Evolutionary conservation across 35 echinoderm and acorn worm species (phyloP), one percentile per base, ranked within the genome.

Genomic region (Eucidaris tribuloides): DNA sequence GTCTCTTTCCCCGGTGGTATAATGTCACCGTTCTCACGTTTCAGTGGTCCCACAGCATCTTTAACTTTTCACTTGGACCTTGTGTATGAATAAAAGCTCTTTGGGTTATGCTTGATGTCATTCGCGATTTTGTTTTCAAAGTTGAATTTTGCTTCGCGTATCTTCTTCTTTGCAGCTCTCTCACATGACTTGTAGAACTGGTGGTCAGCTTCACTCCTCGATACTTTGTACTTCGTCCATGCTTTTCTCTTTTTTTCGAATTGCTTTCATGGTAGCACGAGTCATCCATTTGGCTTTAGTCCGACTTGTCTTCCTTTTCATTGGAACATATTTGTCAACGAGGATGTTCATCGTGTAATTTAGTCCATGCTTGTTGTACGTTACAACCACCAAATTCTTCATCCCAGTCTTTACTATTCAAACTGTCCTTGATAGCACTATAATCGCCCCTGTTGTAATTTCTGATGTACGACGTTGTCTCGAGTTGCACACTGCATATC

Each of bases 31-130:
- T 37, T 35, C 22, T 84, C 64, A 3, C 25, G 28, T 15, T 71
- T 71, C 19, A 89, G 79, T 32, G 78, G 86, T 20, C 76, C 59
- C 0, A 88, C 50, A 30, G 42, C 9, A 64, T 88, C 85, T 42
- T 88, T 88, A 27, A 81, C 58, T 24, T 81, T 81, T 62, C 81
- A 56, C 68, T 88, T 88, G 3, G 85, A 45, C 27, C 85, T 33
- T 24, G 68, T 77, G 65, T 88, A 88, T 17, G 31, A 30, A 45
- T 80, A 88, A 25, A 80, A 88, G 52, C 46, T 44, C 30, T 88
- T 65, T 11, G 85, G 33, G 34, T 88, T 46, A 5, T 80, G 58
- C 34, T 88, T 88, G 39, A 88, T 65, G 40, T 88, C 64, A 18
- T 41, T 1, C 7, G 77, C 85, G 1, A 88, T 17, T 40, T 81